phyloP scores from a whole-genome alignment of 2,113 vertebrate genomes.

The Phylloscopus whistleri region DNA sequence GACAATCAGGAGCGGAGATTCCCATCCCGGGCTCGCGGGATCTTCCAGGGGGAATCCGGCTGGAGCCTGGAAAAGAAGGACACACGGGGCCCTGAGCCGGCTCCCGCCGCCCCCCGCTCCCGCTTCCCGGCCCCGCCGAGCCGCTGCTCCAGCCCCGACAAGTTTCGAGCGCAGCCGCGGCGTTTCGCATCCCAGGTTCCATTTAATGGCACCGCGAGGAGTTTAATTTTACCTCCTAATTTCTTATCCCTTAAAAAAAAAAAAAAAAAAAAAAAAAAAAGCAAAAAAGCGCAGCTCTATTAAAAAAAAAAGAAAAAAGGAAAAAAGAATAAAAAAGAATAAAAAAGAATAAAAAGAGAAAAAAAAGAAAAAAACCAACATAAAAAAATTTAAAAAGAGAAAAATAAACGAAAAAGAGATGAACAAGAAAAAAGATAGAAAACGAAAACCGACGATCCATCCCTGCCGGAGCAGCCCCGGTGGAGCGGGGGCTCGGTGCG shows the following conservation, averaged over 20 bases:
- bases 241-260: neutral
- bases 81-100: slow-evolving; percentile 28
- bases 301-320: too few species aligned
- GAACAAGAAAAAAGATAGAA: neutral
- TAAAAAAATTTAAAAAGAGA: rapidly evolving
- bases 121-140: neutral
- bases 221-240: slow-evolving; percentile 3
- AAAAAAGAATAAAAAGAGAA: rapidly evolving
- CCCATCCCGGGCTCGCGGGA: slow-evolving; percentile 51
- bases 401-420: neutral
- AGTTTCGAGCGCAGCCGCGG: slow-evolving; percentile 13
- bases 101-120: neutral
- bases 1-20: slow-evolving; percentile 97
- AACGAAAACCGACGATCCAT: neutral
- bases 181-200: neutral
- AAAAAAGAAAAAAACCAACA: too few species aligned
- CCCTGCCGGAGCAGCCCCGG: neutral
- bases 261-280: neutral
- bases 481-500: neutral
- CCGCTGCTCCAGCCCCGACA: neutral
- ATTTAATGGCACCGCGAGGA: slow-evolving; percentile 13
- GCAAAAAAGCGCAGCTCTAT: too few species aligned
- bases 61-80: slow-evolving; percentile 61
- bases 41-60: slow-evolving; percentile 27
- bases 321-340: too few species aligned